These are phyloP conservation scores for Drosophila birchii DNA, from an alignment of 2,888 invertebrate species.

Conservation along the genomic window DNA sequence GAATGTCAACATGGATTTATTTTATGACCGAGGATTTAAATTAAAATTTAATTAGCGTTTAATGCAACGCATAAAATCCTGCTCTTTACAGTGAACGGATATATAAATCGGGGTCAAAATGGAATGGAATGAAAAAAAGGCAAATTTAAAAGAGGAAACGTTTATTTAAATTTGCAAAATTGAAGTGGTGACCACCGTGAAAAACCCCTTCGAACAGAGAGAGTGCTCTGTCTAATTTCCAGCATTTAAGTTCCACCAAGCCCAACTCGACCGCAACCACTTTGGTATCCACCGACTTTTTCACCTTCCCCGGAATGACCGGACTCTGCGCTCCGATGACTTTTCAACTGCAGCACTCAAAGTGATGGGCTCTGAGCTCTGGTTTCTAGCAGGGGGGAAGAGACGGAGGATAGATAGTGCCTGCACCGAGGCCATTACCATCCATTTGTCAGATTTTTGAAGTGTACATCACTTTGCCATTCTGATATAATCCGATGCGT, in stretches of 20 bases:
- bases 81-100: not conserved
- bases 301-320: constrained; percentile 19
- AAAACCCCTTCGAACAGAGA: not conserved
- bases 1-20: constrained; percentile 36
- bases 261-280: constrained; percentile 35
- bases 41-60: constrained; percentile 50
- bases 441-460: constrained; percentile 50
- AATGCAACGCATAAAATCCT: constrained; percentile 22
- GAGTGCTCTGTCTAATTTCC: constrained; percentile 15
- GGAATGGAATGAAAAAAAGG: not conserved
- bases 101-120: constrained; percentile 23
- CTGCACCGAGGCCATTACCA: constrained; percentile 30
- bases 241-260: constrained; percentile 25
- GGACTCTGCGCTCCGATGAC: constrained; percentile 36
- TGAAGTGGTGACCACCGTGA: not conserved
- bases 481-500: constrained; percentile 52
- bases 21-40: constrained; percentile 28
- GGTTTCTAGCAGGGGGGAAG: too few relatives aligned
- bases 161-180: constrained; percentile 9
- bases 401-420: constrained; percentile 1
- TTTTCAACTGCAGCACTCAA: constrained; percentile 41
- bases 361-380: constrained; percentile 14
- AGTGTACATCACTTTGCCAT: constrained; percentile 59
- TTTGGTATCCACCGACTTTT: constrained; percentile 29
- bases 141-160: constrained; percentile 7